Conservation (phyloP, 92 coral and sea anemone species). For the Meandrina meandrites region DNA sequence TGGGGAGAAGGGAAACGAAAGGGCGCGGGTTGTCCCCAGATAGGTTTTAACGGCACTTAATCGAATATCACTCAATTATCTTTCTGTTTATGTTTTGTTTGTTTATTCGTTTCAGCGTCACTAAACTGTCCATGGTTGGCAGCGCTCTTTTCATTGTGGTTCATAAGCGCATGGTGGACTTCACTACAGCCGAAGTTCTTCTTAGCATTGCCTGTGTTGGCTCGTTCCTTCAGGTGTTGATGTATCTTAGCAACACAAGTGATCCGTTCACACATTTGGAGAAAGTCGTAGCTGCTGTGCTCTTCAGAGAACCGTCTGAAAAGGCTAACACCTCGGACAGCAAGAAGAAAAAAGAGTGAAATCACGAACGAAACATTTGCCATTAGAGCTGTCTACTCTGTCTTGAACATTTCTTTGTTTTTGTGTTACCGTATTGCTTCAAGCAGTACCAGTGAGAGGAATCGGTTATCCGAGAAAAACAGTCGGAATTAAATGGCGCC, state of each 20-base stretch:
- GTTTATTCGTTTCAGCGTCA: slow-evolving; percentile 52
- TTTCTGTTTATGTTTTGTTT: not conserved
- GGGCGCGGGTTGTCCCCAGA: too few relatives aligned
- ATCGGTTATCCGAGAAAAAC: not conserved
- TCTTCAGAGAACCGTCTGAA: slow-evolving; percentile 68
- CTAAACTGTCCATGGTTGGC: slow-evolving; percentile 69
- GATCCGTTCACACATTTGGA: slow-evolving; percentile 76
- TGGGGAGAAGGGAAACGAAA: too few relatives aligned
- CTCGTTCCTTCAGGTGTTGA: slow-evolving; percentile 58
- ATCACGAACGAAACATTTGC: not conserved
- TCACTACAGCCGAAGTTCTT: slow-evolving; percentile 58
- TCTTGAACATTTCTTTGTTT: not conserved
- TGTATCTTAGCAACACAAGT: slow-evolving; percentile 53
- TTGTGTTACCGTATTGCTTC: not conserved
- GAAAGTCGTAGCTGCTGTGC: slow-evolving; percentile 68
- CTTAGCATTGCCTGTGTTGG: slow-evolving; percentile 52
- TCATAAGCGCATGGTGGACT: slow-evolving; percentile 54
- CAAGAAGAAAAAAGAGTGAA: slow-evolving; percentile 57
- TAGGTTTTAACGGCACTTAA: too few relatives aligned
- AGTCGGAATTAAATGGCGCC: not conserved
- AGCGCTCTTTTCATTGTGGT: slow-evolving; percentile 61
- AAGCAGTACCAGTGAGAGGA: not conserved
- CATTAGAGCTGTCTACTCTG: not conserved
- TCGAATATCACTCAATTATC: not conserved
- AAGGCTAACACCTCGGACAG: slow-evolving; percentile 56